Conservation (phyloP, 2,888 invertebrate genomes). For the Ormyrus rosae region DNA sequence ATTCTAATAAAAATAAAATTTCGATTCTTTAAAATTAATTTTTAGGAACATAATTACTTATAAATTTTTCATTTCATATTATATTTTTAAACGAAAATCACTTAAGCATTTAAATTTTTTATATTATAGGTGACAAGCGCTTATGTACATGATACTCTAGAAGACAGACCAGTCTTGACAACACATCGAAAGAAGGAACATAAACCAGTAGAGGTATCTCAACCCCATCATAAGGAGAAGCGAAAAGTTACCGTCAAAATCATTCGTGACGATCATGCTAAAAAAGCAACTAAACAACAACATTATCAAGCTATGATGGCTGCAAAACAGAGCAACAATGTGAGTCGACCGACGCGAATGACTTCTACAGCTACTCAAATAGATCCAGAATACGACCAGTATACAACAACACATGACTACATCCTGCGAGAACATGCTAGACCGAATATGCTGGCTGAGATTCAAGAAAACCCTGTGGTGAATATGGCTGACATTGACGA, state of each 20-base stretch:
- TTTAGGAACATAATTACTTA: too few relatives aligned
- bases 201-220: background rate
- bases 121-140: slow-evolving; percentile 3
- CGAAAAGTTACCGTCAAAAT: slow-evolving; percentile 51
- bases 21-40: too few relatives aligned
- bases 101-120: too few relatives aligned
- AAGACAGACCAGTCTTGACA: slow-evolving; percentile 14
- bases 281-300: slow-evolving; percentile 11
- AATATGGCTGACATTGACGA: slow-evolving; percentile 64
- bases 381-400: slow-evolving; percentile 43
- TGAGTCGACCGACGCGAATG: background rate
- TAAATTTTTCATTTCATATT: too few relatives aligned
- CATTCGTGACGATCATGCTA: slow-evolving; percentile 46
- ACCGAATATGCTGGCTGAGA: slow-evolving; percentile 16
- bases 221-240: slow-evolving; percentile 47
- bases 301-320: background rate
- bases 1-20: too few relatives aligned
- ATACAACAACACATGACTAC: slow-evolving; percentile 51
- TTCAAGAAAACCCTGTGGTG: slow-evolving; percentile 28
- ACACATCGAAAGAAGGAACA: slow-evolving; percentile 40
- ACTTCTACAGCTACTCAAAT: slow-evolving; percentile 41
- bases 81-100: too few relatives aligned
- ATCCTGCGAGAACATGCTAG: slow-evolving; percentile 50
- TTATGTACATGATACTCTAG: background rate
- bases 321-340: background rate